Evolutionary conservation across 2,797 vertebrate genomes (phyloP).

Genomic region (Cuniculus paca): DNA sequence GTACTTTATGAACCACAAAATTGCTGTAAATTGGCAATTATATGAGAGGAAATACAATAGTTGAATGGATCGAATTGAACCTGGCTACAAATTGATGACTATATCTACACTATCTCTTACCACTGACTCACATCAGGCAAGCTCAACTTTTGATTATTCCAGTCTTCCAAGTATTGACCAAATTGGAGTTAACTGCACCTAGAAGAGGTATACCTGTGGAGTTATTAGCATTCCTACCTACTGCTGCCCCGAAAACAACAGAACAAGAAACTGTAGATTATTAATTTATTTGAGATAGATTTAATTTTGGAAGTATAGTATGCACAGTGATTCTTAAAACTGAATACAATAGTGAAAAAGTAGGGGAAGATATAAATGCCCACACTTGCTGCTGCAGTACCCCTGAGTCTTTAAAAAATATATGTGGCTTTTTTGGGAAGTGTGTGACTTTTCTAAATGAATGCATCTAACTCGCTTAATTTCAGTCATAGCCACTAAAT

Average conservation of each 20-base stretch:
- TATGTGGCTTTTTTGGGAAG: neutral
- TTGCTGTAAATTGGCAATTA: neutral
- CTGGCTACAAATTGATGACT: neutral
- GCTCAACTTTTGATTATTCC: neutral
- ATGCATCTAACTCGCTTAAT: neutral
- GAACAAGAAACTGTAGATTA: neutral
- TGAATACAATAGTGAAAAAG: slow-evolving; percentile 9
- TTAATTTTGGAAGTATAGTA: slow-evolving; percentile 63
- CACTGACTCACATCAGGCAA: neutral
- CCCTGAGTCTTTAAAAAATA: slow-evolving; percentile 15
- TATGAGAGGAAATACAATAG: neutral
- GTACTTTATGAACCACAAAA: neutral
- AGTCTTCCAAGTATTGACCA: neutral
- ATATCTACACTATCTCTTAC: neutral
- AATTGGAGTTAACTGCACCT: neutral
- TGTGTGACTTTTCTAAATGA: neutral
- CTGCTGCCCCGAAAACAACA: neutral
- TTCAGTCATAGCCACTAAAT: neutral
- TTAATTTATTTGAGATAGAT: slow-evolving; percentile 16
- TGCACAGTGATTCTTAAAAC: slow-evolving; percentile 26
- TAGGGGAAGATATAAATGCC: neutral
- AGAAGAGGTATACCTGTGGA: neutral
- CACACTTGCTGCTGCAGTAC: neutral
- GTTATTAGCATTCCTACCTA: neutral
- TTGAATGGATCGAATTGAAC: neutral